Base-by-base conservation (phyloP, 2,797 vertebrate genomes). In the Cuniculus paca region DNA sequence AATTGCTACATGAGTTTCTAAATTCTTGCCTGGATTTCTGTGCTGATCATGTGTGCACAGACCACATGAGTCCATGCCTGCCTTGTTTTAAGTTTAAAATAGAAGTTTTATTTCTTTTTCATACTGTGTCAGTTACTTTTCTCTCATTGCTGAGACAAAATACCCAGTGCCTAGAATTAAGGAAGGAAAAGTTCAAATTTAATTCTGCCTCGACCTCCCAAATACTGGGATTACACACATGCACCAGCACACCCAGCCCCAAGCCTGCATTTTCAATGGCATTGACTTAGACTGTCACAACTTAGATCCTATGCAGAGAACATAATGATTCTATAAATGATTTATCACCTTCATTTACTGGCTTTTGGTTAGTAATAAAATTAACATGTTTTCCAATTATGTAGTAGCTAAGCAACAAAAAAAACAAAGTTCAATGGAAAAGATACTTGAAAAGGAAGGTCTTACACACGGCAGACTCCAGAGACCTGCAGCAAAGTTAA, bases 361-460 rank as follows among this genome's bases (percentile, higher is more conserved):
- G 26, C 77, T 65, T 79, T 61, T 58, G 50, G 19, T 91, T 81
- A 54, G 31, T 50, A 82, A 90, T 74, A 75, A 36, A 91, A 91
- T 70, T 86, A 92, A 26, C 79, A 39, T 28, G 58, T 58, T 96
- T 91, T 8, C 68, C 68, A 58, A 56, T 58, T 89, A 85, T 26
- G 74, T 2, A 58, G 31, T 86, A 60, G 48, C 61, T 80, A 24
- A 94, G 52, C 81, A 93, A 92, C 16, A 80, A 79, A 75, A 54
- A 84, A 68, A 45, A 58, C 81, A 88, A 79, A 83, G 39, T 77
- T 31, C 17, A 2, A 50, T 20, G 13, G 63, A 91, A 61, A 61
- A 70, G 70, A 70, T 74, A 74, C 7, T 83, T 74, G 70, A 42
- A 88, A 81, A 52, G 11, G 54, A 93, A 60, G 54, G 31, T 20